A percentile compares a stretch with the other conserved stretches of the same genome.
These are phyloP conservation scores for Pteropus rufus DNA, from an alignment of 2,797 vertebrate genomes.

Conservation along the genomic window DNA sequence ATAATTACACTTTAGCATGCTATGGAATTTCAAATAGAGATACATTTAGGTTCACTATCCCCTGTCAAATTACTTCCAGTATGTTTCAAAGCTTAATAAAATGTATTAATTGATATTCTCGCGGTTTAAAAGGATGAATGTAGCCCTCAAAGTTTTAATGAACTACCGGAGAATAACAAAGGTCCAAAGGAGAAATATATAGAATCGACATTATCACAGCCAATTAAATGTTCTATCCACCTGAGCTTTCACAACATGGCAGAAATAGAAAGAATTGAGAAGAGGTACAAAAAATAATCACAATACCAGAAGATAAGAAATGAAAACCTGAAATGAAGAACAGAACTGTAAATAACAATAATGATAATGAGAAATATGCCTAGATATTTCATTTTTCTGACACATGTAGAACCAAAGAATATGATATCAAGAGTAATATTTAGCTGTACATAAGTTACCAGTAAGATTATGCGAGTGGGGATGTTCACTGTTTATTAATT, in stretches of 20 bases:
- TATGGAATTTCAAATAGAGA: conserved; percentile 41
- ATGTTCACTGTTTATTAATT: neutral
- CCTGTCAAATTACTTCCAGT: conserved; percentile 50
- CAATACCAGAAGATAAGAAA: neutral
- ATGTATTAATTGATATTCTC: conserved; percentile 7
- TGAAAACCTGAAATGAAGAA: neutral
- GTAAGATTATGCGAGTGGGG: neutral
- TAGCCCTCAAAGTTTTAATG: neutral
- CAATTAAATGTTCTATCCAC: neutral
- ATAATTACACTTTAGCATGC: conserved; percentile 12
- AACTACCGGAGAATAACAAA: neutral
- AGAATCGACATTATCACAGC: neutral
- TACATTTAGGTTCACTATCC: conserved; percentile 15
- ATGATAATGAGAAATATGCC: neutral
- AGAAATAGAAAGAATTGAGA: neutral
- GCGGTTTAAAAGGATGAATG: conserved; percentile 9
- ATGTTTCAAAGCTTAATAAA: conserved; percentile 33
- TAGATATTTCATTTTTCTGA: neutral
- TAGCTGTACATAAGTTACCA: neutral
- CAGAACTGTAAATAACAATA: neutral
- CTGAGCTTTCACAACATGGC: neutral
- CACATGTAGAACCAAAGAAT: neutral
- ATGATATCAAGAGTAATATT: neutral
- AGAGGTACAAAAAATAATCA: neutral
- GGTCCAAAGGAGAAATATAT: neutral